phyloP scores from a whole-genome alignment of 2,797 vertebrate species.

The Sebastes nivosus region DNA sequence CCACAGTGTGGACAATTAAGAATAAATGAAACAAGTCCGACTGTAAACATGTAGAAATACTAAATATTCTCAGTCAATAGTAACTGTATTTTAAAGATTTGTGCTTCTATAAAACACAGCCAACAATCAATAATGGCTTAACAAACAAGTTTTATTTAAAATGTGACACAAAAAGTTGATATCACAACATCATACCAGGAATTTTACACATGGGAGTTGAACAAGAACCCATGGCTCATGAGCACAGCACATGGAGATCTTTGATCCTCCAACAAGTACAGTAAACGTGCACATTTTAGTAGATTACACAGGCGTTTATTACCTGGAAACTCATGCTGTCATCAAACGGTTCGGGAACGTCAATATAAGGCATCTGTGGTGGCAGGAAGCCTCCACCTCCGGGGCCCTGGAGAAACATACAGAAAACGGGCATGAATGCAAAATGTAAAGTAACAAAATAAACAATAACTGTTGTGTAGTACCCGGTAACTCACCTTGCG shows the following conservation, averaged over 20 bases:
- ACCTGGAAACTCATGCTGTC: slow-evolving; percentile 65
- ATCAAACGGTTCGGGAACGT: slow-evolving; percentile 51
- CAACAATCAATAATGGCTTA: not conserved
- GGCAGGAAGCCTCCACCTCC: slow-evolving; percentile 27
- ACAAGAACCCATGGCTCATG: not conserved
- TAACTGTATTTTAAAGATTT: not conserved
- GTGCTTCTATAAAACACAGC: not conserved
- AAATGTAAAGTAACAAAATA: not conserved
- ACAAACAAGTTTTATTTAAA: not conserved
- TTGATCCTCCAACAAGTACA: not conserved
- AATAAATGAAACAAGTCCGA: not conserved
- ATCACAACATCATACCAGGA: no score
- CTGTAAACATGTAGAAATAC: not conserved
- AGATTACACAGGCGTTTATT: not conserved
- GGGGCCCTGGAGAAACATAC: slow-evolving; percentile 25
- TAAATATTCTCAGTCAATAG: not conserved
- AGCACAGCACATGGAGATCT: not conserved
- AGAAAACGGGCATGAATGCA: not conserved
- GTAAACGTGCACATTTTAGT: not conserved
- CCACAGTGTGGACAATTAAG: not conserved
- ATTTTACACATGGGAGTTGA: not conserved
- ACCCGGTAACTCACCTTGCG: slow-evolving; percentile 68
- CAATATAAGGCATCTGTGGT: slow-evolving; percentile 37
- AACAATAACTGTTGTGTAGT: not conserved
- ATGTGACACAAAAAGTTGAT: not conserved